Conservation (phyloP, 2,113 vertebrate species). For the Scomber japonicus region DNA sequence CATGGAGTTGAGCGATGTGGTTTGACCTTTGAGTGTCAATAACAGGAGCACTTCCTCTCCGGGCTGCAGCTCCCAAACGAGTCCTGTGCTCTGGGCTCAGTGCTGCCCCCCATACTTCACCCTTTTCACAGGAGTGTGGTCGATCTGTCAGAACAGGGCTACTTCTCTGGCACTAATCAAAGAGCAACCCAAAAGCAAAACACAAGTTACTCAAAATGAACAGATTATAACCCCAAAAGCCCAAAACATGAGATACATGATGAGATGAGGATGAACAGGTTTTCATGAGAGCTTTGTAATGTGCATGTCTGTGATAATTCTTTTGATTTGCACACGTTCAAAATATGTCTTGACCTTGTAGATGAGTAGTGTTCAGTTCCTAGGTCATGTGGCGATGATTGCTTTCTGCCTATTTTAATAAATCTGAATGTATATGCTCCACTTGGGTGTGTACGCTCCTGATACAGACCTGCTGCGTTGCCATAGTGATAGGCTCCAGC, state of each 20-base stretch:
- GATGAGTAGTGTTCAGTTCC: not conserved
- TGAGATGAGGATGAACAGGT: slow-evolving; percentile 23
- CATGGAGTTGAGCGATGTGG: slow-evolving; percentile 58
- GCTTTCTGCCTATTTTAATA: slow-evolving; percentile 32
- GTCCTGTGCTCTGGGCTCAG: slow-evolving; percentile 60
- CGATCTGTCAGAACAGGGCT: slow-evolving; percentile 61
- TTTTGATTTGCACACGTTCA: not conserved
- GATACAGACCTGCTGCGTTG: slow-evolving; percentile 88
- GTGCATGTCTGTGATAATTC: not conserved
- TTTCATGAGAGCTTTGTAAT: not conserved
- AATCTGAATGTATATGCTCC: slow-evolving; percentile 54
- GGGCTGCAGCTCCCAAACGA: slow-evolving; percentile 52
- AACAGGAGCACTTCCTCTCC: slow-evolving; percentile 82
- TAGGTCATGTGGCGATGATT: not conserved
- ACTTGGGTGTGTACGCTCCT: slow-evolving; percentile 71
- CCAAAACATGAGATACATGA: not conserved
- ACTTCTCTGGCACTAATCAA: slow-evolving; percentile 57
- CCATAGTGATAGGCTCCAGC: slow-evolving; percentile 84
- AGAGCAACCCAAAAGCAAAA: slow-evolving; percentile 75
- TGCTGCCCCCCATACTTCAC: slow-evolving; percentile 47
- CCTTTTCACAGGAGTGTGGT: slow-evolving; percentile 66
- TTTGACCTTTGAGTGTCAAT: slow-evolving; percentile 72
- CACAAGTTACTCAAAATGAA: slow-evolving; percentile 65
- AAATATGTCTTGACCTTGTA: slow-evolving; percentile 1
- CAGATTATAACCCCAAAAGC: slow-evolving; percentile 15